A percentile compares a stretch with the other conserved stretches of the same genome.
These are phyloP conservation scores for Grapholita molesta DNA, from an alignment of 1,140 invertebrate genomes.

Conservation along the genomic window DNA sequence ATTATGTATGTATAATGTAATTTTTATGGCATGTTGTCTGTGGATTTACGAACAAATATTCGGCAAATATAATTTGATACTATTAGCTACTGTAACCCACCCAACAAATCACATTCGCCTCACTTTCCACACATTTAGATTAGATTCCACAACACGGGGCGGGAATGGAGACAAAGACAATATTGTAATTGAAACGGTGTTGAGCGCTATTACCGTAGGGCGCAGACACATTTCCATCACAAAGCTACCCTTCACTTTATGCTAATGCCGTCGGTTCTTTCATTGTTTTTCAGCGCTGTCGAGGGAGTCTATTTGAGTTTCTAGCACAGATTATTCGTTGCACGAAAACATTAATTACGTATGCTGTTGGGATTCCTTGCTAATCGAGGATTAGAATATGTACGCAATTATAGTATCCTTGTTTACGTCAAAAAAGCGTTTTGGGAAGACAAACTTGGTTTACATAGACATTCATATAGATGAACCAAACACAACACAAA, in stretches of 20 bases:
- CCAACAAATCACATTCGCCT: neutral
- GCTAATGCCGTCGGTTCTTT: neutral
- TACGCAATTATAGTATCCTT: neutral
- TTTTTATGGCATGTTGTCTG: no score
- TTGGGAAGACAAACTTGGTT: no score
- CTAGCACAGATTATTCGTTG: neutral
- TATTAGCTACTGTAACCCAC: no score
- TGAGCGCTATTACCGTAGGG: neutral
- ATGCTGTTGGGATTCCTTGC: neutral
- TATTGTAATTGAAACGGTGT: neutral
- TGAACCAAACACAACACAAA: no score
- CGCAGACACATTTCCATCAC: neutral
- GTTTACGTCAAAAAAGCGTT: neutral
- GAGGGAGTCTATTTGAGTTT: neutral
- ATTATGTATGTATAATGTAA: no score
- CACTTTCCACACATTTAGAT: neutral
- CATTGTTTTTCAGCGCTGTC: neutral
- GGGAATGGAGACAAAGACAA: neutral
- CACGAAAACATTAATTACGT: neutral
- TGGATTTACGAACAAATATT: no score
- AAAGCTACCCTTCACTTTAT: neutral
- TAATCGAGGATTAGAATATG: neutral
- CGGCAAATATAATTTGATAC: no score
- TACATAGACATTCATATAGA: no score
- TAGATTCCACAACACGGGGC: neutral